Conservation (phyloP, 2,113 vertebrate species). For the Aplodontia rufa region DNA sequence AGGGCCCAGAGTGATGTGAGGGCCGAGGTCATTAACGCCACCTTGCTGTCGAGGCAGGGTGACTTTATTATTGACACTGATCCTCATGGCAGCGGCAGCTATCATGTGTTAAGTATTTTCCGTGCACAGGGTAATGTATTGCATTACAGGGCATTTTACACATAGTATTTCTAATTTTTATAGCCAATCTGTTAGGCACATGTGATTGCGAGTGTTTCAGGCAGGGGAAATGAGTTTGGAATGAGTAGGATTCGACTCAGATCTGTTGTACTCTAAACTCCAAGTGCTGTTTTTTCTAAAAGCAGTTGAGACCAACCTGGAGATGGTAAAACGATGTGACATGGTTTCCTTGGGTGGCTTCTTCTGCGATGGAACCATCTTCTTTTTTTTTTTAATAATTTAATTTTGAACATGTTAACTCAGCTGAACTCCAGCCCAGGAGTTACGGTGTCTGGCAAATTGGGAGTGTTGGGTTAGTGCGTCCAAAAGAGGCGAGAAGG, state of each 20-base stretch:
- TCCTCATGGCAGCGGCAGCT: neutral
- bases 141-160: conserved; percentile 30
- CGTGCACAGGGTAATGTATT: neutral
- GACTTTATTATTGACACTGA: neutral
- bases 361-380: conserved; percentile 15
- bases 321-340: rapidly evolving
- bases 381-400: conserved; percentile 40
- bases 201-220: conserved; percentile 5
- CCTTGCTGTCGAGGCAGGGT: neutral
- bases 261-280: neutral
- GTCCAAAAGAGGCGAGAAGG: conserved; percentile 57
- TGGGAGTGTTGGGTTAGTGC: conserved; percentile 63
- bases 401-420: conserved; percentile 23
- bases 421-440: conserved; percentile 69
- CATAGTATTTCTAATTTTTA: conserved; percentile 38
- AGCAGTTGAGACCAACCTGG: neutral
- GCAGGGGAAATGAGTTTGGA: neutral
- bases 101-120: conserved; percentile 8
- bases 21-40: neutral
- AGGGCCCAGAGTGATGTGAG: neutral
- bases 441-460: conserved; percentile 64
- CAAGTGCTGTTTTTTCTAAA: neutral
- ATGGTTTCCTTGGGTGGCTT: neutral
- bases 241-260: neutral
- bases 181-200: conserved; percentile 21